Base-by-base conservation (phyloP, 2,888 invertebrate species). In the Steinernema scapterisci region DNA sequence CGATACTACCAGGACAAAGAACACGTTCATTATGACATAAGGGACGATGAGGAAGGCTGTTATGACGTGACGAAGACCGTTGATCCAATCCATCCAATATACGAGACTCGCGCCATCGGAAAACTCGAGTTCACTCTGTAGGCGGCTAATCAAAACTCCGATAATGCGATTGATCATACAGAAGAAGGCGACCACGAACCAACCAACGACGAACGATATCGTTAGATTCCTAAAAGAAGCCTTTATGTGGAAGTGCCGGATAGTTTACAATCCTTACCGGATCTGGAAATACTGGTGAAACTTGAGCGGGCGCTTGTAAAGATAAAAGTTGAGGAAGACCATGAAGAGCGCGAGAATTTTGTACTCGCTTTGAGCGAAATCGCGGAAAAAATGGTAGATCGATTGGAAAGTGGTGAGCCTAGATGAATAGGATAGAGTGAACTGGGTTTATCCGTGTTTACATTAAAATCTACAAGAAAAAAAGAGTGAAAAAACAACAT, bases 261-360 rank as follows among this genome's bases (percentile, higher is more conserved):
- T 7, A 16, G 48, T 48, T 48, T 48, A 13, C 45, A 44, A 9
- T 44, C 45, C 45, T 48, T 48, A 48, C 48, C 48, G 5, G 16
- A 19, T 48, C 48, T 48, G 16, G 13, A 48, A 48, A 19, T 48
- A 48, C 48, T 48, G 5, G 48, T 19, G 5, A 16, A 48, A 48
- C n/a, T 48, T 16, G 3, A 48, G 48, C 13, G 48, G 48, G n/a
- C 19, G 16, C 48, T 48, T 48, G 48, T 48, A 48, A 19, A 48
- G 48, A 19, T 48, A 48, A 48, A n/a, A 48, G 13, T 48, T 48
- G 6, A 48, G 48, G 13, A 48, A 48, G 5, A 48, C 48, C 48
- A 48, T 48, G 48, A 48, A 48, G 48, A 48, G 48, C 13, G 48
- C 48, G 48, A 48, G 48, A 16, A 48, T 48, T 16, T 48, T 48